These are phyloP conservation scores for Sphenopsis melanotis DNA, from an alignment of 2,797 vertebrate species.

Conservation along the genomic window DNA sequence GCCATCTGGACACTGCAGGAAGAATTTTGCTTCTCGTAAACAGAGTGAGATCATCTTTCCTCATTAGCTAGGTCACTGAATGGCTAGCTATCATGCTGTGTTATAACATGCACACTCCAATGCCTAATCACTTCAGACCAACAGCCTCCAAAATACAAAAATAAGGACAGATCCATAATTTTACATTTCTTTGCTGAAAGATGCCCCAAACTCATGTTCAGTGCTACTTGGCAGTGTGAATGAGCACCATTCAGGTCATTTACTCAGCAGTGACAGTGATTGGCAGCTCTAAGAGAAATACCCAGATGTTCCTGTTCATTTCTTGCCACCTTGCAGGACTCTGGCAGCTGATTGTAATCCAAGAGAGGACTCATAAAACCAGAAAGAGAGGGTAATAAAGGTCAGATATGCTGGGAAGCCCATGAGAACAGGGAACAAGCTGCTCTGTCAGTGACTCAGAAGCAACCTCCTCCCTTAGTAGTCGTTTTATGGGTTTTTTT, in stretches of 20 bases:
- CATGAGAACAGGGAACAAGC: neutral
- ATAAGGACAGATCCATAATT: neutral
- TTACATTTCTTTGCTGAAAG: neutral
- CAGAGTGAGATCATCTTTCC: neutral
- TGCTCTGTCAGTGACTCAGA: neutral
- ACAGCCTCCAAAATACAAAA: neutral
- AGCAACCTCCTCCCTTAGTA: neutral
- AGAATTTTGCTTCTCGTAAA: neutral
- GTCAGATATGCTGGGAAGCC: neutral
- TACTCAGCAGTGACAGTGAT: neutral
- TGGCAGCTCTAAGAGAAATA: neutral
- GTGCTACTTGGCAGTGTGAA: neutral
- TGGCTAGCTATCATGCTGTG: neutral
- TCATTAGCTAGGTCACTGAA: neutral
- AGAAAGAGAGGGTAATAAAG: neutral
- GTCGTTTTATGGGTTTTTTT: neutral
- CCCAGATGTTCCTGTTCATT: neutral
- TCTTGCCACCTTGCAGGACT: neutral
- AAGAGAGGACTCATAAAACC: neutral
- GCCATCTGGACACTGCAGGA: constrained; percentile 13
- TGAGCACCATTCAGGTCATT: neutral
- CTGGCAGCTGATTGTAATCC: neutral
- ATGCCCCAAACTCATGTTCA: neutral
- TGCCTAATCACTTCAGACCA: neutral
- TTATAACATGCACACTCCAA: neutral